Evolutionary conservation across 2,797 vertebrate genomes (phyloP), one percentile per base, ranked within the genome.

Genomic region (Eulemur coronatus): DNA sequence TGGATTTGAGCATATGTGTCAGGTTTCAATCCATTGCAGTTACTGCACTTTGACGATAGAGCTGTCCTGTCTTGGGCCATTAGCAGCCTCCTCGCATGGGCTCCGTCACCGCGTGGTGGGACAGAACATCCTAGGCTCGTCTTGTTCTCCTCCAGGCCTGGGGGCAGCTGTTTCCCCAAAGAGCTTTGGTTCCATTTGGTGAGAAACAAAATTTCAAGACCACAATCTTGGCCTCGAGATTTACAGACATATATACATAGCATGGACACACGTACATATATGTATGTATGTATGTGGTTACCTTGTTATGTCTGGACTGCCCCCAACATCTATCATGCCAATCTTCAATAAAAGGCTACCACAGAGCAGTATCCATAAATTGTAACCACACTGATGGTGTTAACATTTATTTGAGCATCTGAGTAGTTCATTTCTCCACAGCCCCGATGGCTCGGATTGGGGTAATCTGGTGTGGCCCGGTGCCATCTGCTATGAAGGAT

Each of bases 201-300:
- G 59, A 80, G 48, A 33, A 28, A 1, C 0, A 12, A 13, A 41
- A 20, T 35, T 70, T 55, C 35, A 4, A 50, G 43, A 41, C 12
- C 7, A 9, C 9, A 3, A 0, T 6, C 15, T 17, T n/a, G 89
- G 50, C 33, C 4, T 13, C n/a, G 3, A 75, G 33, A 35, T 11
- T 41, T 52, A 4, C 4, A 20, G 22, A 33, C 33, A 46, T 0
- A n/a, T 0, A 1, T 0, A 4, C 9, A 20, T 28, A 15, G 57
- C 26, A 59, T 59, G 57, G 57, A 59, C 57, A 70, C 35, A 48
- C 6, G 11, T 2, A 33, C 41, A 13, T 30, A 33, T 3, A 46
- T 11, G 30, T 20, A 2, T 55, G 9, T 14, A 2, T 30, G 5
- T 3, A 18, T 46, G 5, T 3, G 14, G 17, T 14, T 14, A n/a